Conservation (phyloP, 2,113 vertebrate genomes). For the Nycticebus coucang region DNA sequence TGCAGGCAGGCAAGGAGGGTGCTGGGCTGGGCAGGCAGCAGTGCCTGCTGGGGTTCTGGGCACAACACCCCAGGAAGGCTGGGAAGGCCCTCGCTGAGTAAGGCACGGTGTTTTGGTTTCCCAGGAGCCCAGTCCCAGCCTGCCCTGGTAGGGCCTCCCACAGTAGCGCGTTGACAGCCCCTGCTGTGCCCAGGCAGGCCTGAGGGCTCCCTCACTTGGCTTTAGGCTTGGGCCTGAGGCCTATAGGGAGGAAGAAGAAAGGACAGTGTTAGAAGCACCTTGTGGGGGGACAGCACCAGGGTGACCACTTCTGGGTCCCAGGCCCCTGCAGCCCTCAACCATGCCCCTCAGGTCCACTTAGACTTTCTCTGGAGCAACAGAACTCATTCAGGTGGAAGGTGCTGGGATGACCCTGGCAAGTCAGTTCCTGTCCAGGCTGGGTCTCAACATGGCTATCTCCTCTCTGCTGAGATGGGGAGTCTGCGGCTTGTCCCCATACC, state of each 20-base stretch:
- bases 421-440: fast-evolving
- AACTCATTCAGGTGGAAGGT: background rate
- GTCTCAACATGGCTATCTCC: fast-evolving
- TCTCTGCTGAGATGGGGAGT: background rate
- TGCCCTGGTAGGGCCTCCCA: background rate
- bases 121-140: background rate
- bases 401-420: fast-evolving
- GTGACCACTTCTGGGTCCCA: fast-evolving
- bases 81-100: conserved; percentile 9
- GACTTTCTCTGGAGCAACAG: background rate
- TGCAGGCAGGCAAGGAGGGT: background rate
- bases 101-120: conserved; percentile 58
- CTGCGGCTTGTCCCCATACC: fast-evolving
- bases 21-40: background rate
- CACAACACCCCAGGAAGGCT: background rate
- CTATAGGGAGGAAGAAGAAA: conserved; percentile 36
- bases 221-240: conserved; percentile 69
- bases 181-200: fast-evolving
- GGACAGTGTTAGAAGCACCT: fast-evolving
- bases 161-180: fast-evolving
- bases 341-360: background rate
- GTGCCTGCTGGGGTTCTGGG: background rate
- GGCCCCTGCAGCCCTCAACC: too few relatives aligned
- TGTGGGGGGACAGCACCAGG: background rate
- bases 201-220: conserved; percentile 18